Evolutionary conservation across 1,140 invertebrate genomes (phyloP), one percentile per base, ranked within the genome.

Genomic region (Drosophila sp.): DNA sequence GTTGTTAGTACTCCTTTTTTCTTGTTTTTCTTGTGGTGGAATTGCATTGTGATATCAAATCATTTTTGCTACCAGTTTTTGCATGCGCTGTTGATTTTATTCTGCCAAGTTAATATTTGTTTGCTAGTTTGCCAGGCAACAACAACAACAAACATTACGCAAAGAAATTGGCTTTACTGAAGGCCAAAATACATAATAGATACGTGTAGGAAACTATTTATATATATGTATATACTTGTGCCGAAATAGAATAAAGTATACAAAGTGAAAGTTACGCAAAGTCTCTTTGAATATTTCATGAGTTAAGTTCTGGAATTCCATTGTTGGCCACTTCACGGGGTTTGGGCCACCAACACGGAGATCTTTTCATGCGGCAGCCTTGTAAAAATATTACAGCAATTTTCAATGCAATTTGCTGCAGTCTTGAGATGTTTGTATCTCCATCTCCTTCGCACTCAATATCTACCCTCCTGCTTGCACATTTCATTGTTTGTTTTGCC

Each of bases 341-440:
- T 36, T 48, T 27, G 21, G 45, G 25, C 21, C 21, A 27, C 50
- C 27, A 53, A 53, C 1, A 21, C n/a, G n/a, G n/a, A 21, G 21
- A 21, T 21, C 21, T 21, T 21, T 21, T 21, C 21, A 21, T 29
- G 27, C 27, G 27, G 25, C 14, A 29, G 48, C 50, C 50, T 21
- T 53, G 50, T 38, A 36, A 64, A 51, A 65, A 65, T 65, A 56
- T 65, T 56, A 65, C 29, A 21, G 27, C 63, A 65, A 65, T 65
- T 65, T 65, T 65, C 63, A 57, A 56, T 66, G 63, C 63, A 66
- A 56, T 56, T 66, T 66, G 63, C 53, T 66, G 51, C 53, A 66
- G 63, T 66, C 46, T 66, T 45, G 57, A 66, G 32, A 36, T 29
- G 18, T 40, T 45, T 56, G 27, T 41, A 48, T 29, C 13, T 16